Conservation (phyloP, 2,797 vertebrate genomes). For the Rhabdomys pumilio region DNA sequence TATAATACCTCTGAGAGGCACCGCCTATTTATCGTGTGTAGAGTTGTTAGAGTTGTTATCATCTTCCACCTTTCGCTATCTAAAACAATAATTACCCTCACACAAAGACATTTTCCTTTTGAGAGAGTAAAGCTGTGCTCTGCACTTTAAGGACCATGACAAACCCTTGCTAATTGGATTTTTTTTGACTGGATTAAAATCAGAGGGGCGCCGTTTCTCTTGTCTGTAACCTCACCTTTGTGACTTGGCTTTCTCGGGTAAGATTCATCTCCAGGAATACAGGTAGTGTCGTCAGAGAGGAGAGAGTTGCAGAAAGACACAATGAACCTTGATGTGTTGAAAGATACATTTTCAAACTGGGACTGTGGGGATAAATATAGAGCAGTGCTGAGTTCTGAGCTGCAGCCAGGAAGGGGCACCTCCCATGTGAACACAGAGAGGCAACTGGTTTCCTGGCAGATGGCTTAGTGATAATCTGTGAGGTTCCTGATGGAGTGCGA, state of each 20-base stretch:
- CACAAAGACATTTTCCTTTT: slow-evolving; percentile 54
- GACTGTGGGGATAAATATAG: neutral
- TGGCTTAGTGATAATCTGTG: neutral
- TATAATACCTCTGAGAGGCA: neutral
- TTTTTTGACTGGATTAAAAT: slow-evolving; percentile 72
- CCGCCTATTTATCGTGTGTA: neutral
- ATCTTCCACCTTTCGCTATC: neutral
- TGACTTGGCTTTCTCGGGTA: slow-evolving; percentile 47
- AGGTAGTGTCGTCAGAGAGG: neutral
- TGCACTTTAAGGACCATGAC: slow-evolving; percentile 51
- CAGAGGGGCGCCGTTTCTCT: neutral
- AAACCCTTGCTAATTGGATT: slow-evolving; percentile 57
- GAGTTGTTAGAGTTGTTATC: neutral
- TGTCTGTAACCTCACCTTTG: neutral
- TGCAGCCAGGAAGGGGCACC: neutral
- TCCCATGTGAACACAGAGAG: neutral
- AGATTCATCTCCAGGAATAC: neutral
- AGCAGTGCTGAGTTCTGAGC: neutral
- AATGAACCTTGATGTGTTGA: neutral
- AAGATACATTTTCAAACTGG: neutral
- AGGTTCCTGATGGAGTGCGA: neutral
- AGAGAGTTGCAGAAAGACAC: neutral
- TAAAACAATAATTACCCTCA: slow-evolving; percentile 31
- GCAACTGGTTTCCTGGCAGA: neutral
- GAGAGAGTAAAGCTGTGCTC: slow-evolving; percentile 10